phyloP scores from a whole-genome alignment of 2,888 invertebrate genomes.

The Escarpia spicata region DNA sequence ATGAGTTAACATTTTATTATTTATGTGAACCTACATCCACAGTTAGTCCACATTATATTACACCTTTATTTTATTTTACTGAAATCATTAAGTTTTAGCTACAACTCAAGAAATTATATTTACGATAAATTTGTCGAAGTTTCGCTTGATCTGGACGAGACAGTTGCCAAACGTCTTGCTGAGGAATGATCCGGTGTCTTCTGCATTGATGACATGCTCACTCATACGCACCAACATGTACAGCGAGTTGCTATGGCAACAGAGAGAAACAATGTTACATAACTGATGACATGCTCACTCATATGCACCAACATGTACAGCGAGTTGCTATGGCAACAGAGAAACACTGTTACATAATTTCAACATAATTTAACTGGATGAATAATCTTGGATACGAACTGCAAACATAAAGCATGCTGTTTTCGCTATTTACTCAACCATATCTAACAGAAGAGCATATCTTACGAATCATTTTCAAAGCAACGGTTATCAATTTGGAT shows the following conservation, averaged over 20 bases:
- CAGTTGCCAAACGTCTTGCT: conserved; percentile 88
- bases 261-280: neutral
- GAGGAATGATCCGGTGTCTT: conserved; percentile 86
- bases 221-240: conserved; percentile 90
- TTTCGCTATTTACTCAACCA: neutral
- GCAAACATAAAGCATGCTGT: neutral
- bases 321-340: conserved; percentile 77
- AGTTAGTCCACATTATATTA: too few relatives aligned
- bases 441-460: neutral
- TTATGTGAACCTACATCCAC: neutral
- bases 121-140: conserved; percentile 89
- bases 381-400: too few relatives aligned
- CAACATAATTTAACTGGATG: neutral
- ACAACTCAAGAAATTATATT: conserved; percentile 42
- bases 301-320: conserved; percentile 92
- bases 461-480: neutral
- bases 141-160: conserved; percentile 86
- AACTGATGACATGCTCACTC: conserved; percentile 89
- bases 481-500: too few relatives aligned
- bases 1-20: too few relatives aligned
- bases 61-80: neutral
- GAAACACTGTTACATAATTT: neutral
- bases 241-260: conserved; percentile 82
- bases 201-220: conserved; percentile 90
- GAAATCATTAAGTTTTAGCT: neutral